Conservation (phyloP, 1,140 invertebrate genomes). For the Danaus melanippus region DNA sequence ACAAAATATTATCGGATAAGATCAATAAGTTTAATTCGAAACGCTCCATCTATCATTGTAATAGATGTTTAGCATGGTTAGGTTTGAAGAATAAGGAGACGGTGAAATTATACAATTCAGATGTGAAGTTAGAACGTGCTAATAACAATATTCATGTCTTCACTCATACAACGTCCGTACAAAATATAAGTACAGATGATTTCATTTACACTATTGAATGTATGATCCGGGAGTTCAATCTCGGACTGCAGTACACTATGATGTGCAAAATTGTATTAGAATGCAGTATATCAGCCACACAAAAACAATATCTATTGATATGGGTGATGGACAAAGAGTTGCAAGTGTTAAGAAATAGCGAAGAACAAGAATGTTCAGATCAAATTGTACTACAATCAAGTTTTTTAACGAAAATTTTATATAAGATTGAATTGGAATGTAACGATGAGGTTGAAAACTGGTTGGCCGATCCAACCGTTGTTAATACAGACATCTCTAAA, state of each 20-base stretch:
- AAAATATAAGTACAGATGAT: conserved; percentile 53
- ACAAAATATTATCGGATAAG: conserved; percentile 45
- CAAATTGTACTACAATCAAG: conserved; percentile 51
- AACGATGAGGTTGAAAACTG: conserved; percentile 65
- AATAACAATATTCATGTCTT: conserved; percentile 32
- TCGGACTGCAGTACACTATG: conserved; percentile 62
- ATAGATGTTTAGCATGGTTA: conserved; percentile 70
- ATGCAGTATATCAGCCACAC: conserved; percentile 43
- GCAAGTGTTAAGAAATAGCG: conserved; percentile 53
- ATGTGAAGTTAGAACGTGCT: conserved; percentile 49
- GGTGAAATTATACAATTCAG: conserved; percentile 65
- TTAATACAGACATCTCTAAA: conserved; percentile 69
- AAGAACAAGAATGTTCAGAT: conserved; percentile 32
- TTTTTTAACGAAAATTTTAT: conserved; percentile 67
- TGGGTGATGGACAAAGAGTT: conserved; percentile 74
- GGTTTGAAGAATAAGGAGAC: conserved; percentile 58
- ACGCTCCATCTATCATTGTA: conserved; percentile 67
- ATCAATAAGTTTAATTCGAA: conserved; percentile 58
- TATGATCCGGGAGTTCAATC: conserved; percentile 61
- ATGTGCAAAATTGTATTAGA: conserved; percentile 68
- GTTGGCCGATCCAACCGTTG: conserved; percentile 61
- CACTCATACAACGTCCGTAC: conserved; percentile 32
- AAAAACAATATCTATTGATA: conserved; percentile 68
- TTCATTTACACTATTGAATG: conserved; percentile 67
- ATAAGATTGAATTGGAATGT: conserved; percentile 53